These are phyloP conservation scores for Eidolon dupreanum DNA, from an alignment of 2,797 vertebrate species.

Conservation along the genomic window DNA sequence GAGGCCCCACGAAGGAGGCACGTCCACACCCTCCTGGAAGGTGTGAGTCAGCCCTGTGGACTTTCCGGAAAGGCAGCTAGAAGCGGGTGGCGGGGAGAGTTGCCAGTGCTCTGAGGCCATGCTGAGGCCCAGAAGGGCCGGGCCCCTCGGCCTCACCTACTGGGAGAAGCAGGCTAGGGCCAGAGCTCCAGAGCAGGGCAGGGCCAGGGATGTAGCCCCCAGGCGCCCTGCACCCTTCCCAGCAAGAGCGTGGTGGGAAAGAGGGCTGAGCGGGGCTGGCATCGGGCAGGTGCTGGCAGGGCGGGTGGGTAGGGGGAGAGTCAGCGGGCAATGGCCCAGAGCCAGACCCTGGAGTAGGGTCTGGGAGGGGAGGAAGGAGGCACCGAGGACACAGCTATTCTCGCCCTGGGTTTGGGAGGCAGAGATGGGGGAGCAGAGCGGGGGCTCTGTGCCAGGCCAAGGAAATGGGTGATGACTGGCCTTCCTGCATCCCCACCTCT, in stretches of 20 bases:
- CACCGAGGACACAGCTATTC: accelerated
- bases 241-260: background rate
- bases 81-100: background rate
- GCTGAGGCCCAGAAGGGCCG: background rate
- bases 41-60: accelerated
- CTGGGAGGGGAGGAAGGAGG: background rate
- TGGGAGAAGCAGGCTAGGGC: background rate
- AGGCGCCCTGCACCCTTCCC: background rate
- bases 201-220: background rate
- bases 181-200: background rate
- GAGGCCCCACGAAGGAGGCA: background rate
- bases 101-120: background rate
- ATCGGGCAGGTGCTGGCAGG: too few species aligned
- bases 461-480: background rate
- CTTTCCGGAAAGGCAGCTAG: background rate
- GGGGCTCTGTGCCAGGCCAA: background rate
- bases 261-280: background rate
- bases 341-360: accelerated
- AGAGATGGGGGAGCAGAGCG: accelerated
- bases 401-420: background rate
- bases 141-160: background rate
- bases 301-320: too few species aligned
- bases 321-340: background rate
- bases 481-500: background rate
- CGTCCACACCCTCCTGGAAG: background rate